phyloP scores from a whole-genome alignment of 2,113 vertebrate genomes.

The Ia io region DNA sequence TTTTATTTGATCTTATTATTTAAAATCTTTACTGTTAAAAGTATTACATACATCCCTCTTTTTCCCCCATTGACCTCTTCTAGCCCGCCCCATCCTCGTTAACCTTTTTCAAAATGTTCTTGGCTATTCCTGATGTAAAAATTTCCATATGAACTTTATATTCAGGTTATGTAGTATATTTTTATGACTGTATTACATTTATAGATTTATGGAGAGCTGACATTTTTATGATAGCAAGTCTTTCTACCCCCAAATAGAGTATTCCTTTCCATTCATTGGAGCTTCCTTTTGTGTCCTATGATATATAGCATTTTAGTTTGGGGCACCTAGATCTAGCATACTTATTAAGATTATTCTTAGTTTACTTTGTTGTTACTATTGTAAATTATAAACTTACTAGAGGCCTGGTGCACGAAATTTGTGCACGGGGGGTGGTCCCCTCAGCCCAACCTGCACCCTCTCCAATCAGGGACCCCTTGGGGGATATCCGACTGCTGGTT shows the following conservation, averaged over 20 bases:
- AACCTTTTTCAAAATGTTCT: slow-evolving; percentile 47
- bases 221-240: slow-evolving; percentile 44
- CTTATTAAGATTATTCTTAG: slow-evolving; percentile 30
- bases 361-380: slow-evolving; percentile 19
- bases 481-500: too few relatives aligned
- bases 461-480: too few relatives aligned
- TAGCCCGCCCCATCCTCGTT: background rate
- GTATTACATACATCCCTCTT: too few relatives aligned
- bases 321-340: background rate
- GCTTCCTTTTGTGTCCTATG: background rate
- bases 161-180: slow-evolving; percentile 36
- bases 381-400: slow-evolving; percentile 4
- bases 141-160: slow-evolving; percentile 47
- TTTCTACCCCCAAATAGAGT: slow-evolving; percentile 33
- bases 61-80: too few relatives aligned
- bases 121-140: slow-evolving; percentile 16
- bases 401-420: too few relatives aligned
- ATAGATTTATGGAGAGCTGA: slow-evolving; percentile 52
- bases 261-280: slow-evolving; percentile 29
- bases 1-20: too few relatives aligned
- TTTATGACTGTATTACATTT: slow-evolving; percentile 60
- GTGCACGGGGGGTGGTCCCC: too few relatives aligned
- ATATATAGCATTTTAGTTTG: background rate
- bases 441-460: too few relatives aligned
- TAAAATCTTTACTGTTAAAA: too few relatives aligned